phyloP scores from a whole-genome alignment of 2,888 invertebrate genomes.

The Drosophila yooni region DNA sequence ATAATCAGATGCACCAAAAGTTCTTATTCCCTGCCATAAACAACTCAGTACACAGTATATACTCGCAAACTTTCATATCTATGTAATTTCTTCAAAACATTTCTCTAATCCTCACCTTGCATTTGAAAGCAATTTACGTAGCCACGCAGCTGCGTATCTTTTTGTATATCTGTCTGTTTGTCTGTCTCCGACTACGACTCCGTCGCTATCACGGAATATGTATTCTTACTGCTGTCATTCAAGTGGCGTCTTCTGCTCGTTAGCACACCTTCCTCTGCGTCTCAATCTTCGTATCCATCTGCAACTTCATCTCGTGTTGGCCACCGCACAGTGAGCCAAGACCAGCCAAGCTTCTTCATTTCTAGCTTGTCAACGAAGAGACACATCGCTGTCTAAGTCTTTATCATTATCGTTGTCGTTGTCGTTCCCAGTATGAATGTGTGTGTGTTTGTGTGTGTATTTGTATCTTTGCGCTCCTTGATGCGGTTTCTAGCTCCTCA shows the following conservation, averaged over 20 bases:
- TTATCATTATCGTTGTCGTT: slow-evolving; percentile 43
- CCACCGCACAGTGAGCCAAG: slow-evolving; percentile 32
- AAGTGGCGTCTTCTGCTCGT: slow-evolving; percentile 76
- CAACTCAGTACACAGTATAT: neutral
- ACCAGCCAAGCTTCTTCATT: slow-evolving; percentile 55
- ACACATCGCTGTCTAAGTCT: slow-evolving; percentile 51
- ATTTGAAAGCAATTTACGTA: slow-evolving; percentile 74
- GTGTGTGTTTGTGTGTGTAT: neutral
- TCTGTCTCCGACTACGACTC: slow-evolving; percentile 6
- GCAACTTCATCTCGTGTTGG: slow-evolving; percentile 24
- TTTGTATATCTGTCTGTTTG: slow-evolving; percentile 11
- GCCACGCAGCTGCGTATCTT: slow-evolving; percentile 51
- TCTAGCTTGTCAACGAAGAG: slow-evolving; percentile 55
- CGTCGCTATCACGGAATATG: slow-evolving; percentile 28
- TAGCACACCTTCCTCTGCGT: slow-evolving; percentile 60
- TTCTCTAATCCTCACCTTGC: slow-evolving; percentile 76
- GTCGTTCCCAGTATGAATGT: neutral
- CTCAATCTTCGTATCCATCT: slow-evolving; percentile 8
- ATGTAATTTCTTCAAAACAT: slow-evolving; percentile 63
- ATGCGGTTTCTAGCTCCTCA: slow-evolving; percentile 18
- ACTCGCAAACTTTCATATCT: slow-evolving; percentile 66
- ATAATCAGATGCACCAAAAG: slow-evolving; percentile 24
- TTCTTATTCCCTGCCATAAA: neutral
- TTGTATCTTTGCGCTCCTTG: slow-evolving; percentile 25
- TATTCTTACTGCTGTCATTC: slow-evolving; percentile 68